Evolutionary conservation across 2,113 vertebrate genomes (phyloP), one percentile per base, ranked within the genome.

Genomic region (Poeciliopsis occidentalis): DNA sequence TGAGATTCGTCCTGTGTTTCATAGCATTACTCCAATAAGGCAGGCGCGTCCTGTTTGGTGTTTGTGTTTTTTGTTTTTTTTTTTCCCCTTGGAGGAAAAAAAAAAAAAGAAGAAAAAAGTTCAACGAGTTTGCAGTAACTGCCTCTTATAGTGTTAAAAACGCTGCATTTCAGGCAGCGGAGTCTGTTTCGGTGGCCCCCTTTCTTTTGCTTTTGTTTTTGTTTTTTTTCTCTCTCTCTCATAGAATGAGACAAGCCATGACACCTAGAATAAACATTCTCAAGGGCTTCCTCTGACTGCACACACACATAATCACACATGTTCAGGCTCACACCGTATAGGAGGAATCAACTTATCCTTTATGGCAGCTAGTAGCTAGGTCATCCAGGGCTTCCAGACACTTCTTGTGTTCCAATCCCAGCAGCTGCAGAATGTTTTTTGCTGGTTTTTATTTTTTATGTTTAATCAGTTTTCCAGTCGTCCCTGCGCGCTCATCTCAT

Each of bases 341-440:
- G 87, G 86, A 86, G 85, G 84, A 85, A 75, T 79, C 81, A 83
- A 86, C 75, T 72, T 85, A 71, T 92, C 90, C 86, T 90, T 90
- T 85, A 91, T 87, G 94, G 94, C 94, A 94, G 94, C 94, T 95
- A 94, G 89, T 91, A 92, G 93, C 94, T 91, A 94, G 88, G 89
- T 94, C 94, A 93, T 90, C 89, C 94, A 94, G 94, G 92, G 94
- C 94, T 95, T 95, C 94, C 94, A 94, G 80, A 92, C 91, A 87
- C 89, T 61, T 64, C 47, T 86, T 81, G 87, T 91, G 86, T 90
- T 91, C 85, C 79, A 92, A 93, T 84, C 87, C 89, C 91, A 92
- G 88, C 91, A 90, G 89, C 92, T 92, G 87, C 90, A 84, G 89
- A 92, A 92, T 91, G 88, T 92, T 82, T 85, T 83, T 75, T 32